Evolutionary conservation across 2,113 vertebrate genomes (phyloP).

Genomic region (Pungitius pungitius): DNA sequence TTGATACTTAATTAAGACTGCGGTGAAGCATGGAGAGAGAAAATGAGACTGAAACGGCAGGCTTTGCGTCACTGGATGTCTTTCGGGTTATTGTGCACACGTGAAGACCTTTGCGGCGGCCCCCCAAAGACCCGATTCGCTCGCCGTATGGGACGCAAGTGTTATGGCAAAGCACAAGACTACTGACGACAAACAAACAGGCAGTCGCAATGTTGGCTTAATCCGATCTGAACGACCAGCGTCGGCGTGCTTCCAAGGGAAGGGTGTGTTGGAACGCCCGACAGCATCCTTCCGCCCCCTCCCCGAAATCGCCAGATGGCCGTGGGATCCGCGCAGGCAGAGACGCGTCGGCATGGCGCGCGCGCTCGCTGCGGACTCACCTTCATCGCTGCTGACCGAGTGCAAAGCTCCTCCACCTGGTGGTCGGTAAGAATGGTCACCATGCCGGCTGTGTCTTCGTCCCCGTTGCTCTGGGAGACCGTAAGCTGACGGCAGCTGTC

Average conservation of each 20-base stretch:
- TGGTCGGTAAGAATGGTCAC: slow-evolving; percentile 93
- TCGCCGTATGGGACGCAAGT: neutral
- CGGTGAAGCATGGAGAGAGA: neutral
- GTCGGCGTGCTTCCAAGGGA: neutral
- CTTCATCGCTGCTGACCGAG: slow-evolving; percentile 89
- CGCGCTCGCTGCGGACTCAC: no score
- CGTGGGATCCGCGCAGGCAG: neutral
- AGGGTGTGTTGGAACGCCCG: neutral
- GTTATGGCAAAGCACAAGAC: neutral
- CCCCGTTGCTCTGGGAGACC: slow-evolving; percentile 88
- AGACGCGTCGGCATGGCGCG: no score
- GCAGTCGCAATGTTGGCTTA: neutral
- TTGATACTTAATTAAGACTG: neutral
- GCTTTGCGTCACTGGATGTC: neutral
- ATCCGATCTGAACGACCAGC: neutral
- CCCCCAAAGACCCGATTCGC: neutral
- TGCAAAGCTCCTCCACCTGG: slow-evolving; percentile 81
- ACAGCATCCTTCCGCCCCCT: no score
- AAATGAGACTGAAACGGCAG: neutral
- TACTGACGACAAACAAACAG: neutral
- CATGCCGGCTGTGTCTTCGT: slow-evolving; percentile 94
- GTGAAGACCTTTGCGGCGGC: neutral
- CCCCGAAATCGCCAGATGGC: neutral
- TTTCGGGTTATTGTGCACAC: neutral
- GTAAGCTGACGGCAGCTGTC: slow-evolving; percentile 96